Evolutionary conservation across 2,113 vertebrate species (phyloP), one percentile per base, ranked within the genome.

Genomic region (Misgurnus anguillicaudatus): DNA sequence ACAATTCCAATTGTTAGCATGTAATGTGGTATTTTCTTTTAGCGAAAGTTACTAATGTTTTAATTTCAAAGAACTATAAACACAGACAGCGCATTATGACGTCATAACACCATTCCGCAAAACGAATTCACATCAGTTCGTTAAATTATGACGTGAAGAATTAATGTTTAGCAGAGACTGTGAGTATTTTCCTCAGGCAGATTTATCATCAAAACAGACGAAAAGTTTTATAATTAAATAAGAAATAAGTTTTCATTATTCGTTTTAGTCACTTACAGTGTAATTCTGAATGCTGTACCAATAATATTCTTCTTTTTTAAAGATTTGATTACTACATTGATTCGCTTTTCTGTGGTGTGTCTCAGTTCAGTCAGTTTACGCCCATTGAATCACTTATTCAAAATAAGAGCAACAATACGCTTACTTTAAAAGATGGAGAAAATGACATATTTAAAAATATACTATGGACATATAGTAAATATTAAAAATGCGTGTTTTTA

Each of bases 51-150:
- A 8, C 6, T 58, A 41, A 41, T 58, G 24, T 70, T 69, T 36
- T 3, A 19, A 24, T 57, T 21, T 58, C 4, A 41, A 9, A 41
- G 51, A 41, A 58, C 14, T 48, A 48, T 11, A 55, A 5, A 24
- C 65, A 67, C 9, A 47, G 10, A 24, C 51, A 19, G 13, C 17
- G 16, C 10, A 72, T 71, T 66, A 57, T 53, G 5, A 72, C 36
- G 11, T 57, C 17, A 57, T 10, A 41, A 0, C 8, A 17, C 41
- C 48, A 14, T 39, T 71, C n/a, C 39, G 0, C 53, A 58, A 42
- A 67, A 72, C 53, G 70, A 72, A 73, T 73, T 60, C 36, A 60
- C 1, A 9, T 42, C 11, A 9, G 14, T 42, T 55, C 17, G 68
- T 57, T 57, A 5, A 41, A 21, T 42, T 16, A 16, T 72, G n/a